Evolutionary conservation across 2,797 vertebrate species (phyloP).

Genomic region (Alectoris magna): DNA sequence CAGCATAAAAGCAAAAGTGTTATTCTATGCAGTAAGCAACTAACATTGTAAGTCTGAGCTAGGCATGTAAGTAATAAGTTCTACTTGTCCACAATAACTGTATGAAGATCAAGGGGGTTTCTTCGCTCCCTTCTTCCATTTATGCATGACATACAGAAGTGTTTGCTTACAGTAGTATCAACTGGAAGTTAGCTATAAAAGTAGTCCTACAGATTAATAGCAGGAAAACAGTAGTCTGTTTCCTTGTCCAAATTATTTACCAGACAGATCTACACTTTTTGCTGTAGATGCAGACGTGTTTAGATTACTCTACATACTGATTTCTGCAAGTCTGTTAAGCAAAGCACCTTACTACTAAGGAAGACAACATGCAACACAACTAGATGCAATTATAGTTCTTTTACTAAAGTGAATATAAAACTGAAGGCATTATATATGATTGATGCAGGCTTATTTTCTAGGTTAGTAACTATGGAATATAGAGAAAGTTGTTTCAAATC

Average conservation of each 20-base stretch:
- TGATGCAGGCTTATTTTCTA: constrained; percentile 37
- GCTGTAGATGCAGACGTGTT: background rate
- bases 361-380: constrained; percentile 52
- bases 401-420: constrained; percentile 52
- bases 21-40: constrained; percentile 46
- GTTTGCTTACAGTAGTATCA: background rate
- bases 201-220: constrained; percentile 22
- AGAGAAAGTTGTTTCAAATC: constrained; percentile 56
- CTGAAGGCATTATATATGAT: constrained; percentile 43
- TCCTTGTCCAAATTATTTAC: background rate
- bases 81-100: background rate
- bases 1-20: constrained; percentile 41
- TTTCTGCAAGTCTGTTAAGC: constrained; percentile 51
- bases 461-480: constrained; percentile 57
- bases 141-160: background rate
- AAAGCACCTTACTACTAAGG: constrained; percentile 26
- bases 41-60: constrained; percentile 20
- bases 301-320: background rate
- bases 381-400: constrained; percentile 47
- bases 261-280: background rate
- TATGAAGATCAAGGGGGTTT: background rate
- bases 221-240: background rate
- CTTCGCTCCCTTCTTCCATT: constrained; percentile 8
- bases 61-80: constrained; percentile 31
- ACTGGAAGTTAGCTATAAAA: constrained; percentile 41